These are phyloP conservation scores for Arothron firmamentum DNA, from an alignment of 2,113 vertebrate genomes.

Conservation along the genomic window DNA sequence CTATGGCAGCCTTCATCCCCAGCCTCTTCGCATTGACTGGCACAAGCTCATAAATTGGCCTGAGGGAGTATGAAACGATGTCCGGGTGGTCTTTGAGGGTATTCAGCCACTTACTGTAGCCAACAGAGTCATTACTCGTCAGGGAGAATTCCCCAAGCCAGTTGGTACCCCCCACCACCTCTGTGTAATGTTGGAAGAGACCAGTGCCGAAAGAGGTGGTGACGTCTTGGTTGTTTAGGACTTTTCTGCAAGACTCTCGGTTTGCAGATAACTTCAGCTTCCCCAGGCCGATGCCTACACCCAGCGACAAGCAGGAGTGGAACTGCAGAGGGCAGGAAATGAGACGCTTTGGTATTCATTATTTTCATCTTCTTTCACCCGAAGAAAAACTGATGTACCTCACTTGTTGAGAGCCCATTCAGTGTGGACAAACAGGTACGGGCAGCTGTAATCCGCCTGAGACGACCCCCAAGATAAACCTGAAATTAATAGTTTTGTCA, in stretches of 20 bases:
- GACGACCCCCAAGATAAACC: conserved; percentile 48
- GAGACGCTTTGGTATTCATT: neutral
- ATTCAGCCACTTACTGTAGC: conserved; percentile 28
- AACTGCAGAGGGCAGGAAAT: conserved; percentile 23
- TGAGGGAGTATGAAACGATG: conserved; percentile 34
- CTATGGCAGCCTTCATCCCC: conserved; percentile 35
- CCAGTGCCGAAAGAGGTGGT: neutral
- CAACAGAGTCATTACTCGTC: conserved; percentile 3
- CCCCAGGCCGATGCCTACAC: conserved; percentile 29
- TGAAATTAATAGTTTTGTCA: conserved; percentile 3
- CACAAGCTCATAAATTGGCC: conserved; percentile 35
- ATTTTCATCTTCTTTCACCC: neutral
- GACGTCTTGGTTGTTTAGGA: conserved; percentile 8
- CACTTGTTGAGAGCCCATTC: conserved; percentile 22
- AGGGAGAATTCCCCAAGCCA: conserved; percentile 43
- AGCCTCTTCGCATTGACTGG: neutral
- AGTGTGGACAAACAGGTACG: conserved; percentile 49
- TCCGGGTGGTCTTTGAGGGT: conserved; percentile 23
- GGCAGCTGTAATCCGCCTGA: conserved; percentile 40
- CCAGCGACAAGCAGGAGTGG: conserved; percentile 46
- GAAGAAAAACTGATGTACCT: conserved; percentile 15
- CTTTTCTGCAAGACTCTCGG: neutral
- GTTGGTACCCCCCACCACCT: conserved; percentile 32
- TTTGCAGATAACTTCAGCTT: neutral
- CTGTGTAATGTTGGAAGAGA: conserved; percentile 21